phyloP scores from a whole-genome alignment of 2,888 invertebrate genomes.

The Eristalinus aeneus region DNA sequence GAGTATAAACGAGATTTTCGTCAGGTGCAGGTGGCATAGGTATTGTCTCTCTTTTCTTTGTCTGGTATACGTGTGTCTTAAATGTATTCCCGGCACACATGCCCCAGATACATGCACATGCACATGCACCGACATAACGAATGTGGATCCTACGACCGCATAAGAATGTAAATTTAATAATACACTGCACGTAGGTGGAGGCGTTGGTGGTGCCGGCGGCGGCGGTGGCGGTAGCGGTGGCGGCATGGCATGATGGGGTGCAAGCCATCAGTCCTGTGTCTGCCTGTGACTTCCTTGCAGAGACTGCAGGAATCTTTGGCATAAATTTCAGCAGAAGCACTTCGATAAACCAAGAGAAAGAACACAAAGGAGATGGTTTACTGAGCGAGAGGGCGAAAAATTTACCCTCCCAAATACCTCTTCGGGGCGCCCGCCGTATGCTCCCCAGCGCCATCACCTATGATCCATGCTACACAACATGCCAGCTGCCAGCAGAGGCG shows the following conservation, averaged over 20 bases:
- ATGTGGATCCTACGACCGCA: slow-evolving; percentile 56
- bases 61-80: slow-evolving; percentile 12
- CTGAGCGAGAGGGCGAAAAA: slow-evolving; percentile 19
- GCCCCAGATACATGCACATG: slow-evolving; percentile 55
- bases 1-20: slow-evolving; percentile 54
- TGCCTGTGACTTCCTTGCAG: slow-evolving; percentile 48
- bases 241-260: background rate
- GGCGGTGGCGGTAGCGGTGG: no score
- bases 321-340: slow-evolving; percentile 60
- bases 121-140: slow-evolving; percentile 16
- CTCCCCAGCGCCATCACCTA: background rate
- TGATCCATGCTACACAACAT: slow-evolving; percentile 47
- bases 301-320: slow-evolving; percentile 54
- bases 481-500: slow-evolving; percentile 34
- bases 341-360: slow-evolving; percentile 32
- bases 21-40: slow-evolving; percentile 31
- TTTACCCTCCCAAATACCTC: slow-evolving; percentile 69
- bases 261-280: slow-evolving; percentile 19
- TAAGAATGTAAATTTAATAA: slow-evolving; percentile 67
- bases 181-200: slow-evolving; percentile 9
- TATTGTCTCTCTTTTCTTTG: slow-evolving; percentile 39
- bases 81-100: slow-evolving; percentile 59
- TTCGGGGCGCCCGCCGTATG: background rate
- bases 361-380: background rate
- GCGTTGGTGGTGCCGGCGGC: background rate